Conservation (phyloP, 2,888 invertebrate genomes). For the Seladonia tumulorum region DNA sequence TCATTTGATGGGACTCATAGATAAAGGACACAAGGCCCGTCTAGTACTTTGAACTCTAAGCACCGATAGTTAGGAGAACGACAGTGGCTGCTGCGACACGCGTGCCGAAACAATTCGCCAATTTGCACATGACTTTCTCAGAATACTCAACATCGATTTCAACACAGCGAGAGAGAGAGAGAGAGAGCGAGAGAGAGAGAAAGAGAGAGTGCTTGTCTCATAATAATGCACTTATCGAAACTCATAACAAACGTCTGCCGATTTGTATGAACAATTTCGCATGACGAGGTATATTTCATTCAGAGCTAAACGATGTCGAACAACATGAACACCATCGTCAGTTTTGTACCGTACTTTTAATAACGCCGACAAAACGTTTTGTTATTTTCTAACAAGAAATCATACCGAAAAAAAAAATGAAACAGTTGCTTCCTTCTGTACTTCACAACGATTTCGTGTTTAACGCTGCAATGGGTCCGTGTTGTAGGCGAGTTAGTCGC, state of each 20-base stretch:
- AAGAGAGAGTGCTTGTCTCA: slow-evolving; percentile 15
- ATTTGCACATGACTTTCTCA: slow-evolving; percentile 34
- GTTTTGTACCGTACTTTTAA: slow-evolving; percentile 53
- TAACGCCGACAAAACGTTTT: slow-evolving; percentile 25
- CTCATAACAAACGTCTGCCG: slow-evolving; percentile 31
- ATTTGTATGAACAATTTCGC: slow-evolving; percentile 40
- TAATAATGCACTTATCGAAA: slow-evolving; percentile 7
- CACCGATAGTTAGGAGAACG: slow-evolving; percentile 43
- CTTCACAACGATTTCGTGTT: slow-evolving; percentile 19
- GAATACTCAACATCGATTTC: slow-evolving; percentile 33
- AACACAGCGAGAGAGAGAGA: slow-evolving; percentile 16
- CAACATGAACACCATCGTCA: slow-evolving; percentile 33
- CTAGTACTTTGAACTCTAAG: slow-evolving; percentile 57
- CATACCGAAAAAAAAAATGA: not conserved
- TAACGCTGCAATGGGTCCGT: not conserved
- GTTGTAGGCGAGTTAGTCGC: slow-evolving; percentile 21
- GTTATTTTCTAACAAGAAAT: slow-evolving; percentile 21
- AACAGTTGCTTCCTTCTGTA: slow-evolving; percentile 26
- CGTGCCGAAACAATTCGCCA: slow-evolving; percentile 30
- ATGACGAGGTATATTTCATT: slow-evolving; percentile 21
- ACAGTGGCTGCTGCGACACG: slow-evolving; percentile 38
- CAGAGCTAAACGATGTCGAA: slow-evolving; percentile 5
- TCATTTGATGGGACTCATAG: slow-evolving; percentile 17
- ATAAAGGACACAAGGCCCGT: slow-evolving; percentile 36
- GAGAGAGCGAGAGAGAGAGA: not conserved